Evolutionary conservation across 2,888 invertebrate genomes (phyloP).

Genomic region (Craniophora ligustri): DNA sequence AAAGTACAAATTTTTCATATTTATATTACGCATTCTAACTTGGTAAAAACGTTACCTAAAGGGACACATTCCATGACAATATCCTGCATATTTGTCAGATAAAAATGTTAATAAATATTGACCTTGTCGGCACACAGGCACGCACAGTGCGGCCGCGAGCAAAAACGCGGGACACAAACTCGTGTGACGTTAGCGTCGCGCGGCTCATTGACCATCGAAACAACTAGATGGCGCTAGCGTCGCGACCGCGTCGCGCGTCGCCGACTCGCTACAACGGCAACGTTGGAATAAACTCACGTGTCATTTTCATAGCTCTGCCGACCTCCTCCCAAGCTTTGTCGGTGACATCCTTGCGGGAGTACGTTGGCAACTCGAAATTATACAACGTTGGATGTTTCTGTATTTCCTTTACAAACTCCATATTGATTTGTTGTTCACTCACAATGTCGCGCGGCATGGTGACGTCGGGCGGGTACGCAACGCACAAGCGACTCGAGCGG

Average conservation of each 20-base stretch:
- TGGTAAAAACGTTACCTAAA: too few species aligned
- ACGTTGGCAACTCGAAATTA: constrained; percentile 50
- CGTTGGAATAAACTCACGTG: constrained; percentile 49
- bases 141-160: too few species aligned
- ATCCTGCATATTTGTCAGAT: neutral
- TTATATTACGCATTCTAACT: too few species aligned
- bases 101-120: constrained; percentile 10
- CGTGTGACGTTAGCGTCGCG: neutral
- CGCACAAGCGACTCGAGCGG: constrained; percentile 38
- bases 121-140: neutral
- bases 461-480: constrained; percentile 29
- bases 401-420: constrained; percentile 52
- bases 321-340: constrained; percentile 61
- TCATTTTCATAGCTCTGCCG: constrained; percentile 49
- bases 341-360: constrained; percentile 56
- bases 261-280: constrained; percentile 20
- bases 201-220: neutral
- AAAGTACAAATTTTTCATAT: too few species aligned
- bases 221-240: constrained; percentile 4
- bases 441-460: constrained; percentile 39
- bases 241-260: neutral
- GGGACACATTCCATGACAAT: too few species aligned
- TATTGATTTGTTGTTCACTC: constrained; percentile 53
- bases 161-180: too few species aligned
- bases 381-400: constrained; percentile 52